Conservation (phyloP, 92 coral and sea anemone genomes). For the Zoanthus sociatus region DNA sequence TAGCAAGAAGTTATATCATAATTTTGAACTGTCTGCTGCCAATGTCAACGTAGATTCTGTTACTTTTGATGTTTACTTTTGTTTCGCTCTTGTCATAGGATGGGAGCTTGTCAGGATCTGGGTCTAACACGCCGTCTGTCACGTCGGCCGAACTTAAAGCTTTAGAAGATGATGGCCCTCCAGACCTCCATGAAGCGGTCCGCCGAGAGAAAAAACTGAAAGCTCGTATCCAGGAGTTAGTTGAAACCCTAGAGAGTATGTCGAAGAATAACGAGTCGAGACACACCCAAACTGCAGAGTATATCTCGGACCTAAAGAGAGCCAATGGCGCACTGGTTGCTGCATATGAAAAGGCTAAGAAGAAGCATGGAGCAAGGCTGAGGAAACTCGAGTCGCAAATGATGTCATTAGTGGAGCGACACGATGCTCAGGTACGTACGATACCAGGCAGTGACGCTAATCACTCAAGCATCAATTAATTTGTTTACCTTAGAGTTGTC, state of each 20-base stretch:
- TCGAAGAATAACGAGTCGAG: conserved; percentile 93
- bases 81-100: conserved; percentile 45
- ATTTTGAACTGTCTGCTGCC: background rate
- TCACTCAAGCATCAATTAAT: too few species aligned
- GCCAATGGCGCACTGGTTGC: conserved; percentile 99
- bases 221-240: conserved; percentile 89
- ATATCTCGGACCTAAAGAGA: conserved; percentile 91
- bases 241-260: conserved; percentile 91
- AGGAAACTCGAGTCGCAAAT: conserved; percentile 94
- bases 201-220: conserved; percentile 93
- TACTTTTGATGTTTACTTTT: background rate
- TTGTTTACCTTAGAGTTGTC: too few species aligned
- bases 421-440: conserved; percentile 91
- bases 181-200: conserved; percentile 93
- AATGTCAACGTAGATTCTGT: background rate
- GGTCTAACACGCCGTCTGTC: conserved; percentile 91
- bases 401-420: conserved; percentile 98
- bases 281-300: conserved; percentile 97
- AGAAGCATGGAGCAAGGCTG: conserved; percentile 91
- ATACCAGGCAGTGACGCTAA: background rate
- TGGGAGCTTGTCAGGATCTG: conserved; percentile 69
- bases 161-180: conserved; percentile 93
- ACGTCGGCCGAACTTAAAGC: conserved; percentile 89
- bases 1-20: background rate
- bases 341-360: conserved; percentile 98